A percentile compares a stretch with the other conserved stretches of the same genome.
These are phyloP conservation scores for Cydia strobilella DNA, from an alignment of 1,140 invertebrate genomes.

Conservation along the genomic window DNA sequence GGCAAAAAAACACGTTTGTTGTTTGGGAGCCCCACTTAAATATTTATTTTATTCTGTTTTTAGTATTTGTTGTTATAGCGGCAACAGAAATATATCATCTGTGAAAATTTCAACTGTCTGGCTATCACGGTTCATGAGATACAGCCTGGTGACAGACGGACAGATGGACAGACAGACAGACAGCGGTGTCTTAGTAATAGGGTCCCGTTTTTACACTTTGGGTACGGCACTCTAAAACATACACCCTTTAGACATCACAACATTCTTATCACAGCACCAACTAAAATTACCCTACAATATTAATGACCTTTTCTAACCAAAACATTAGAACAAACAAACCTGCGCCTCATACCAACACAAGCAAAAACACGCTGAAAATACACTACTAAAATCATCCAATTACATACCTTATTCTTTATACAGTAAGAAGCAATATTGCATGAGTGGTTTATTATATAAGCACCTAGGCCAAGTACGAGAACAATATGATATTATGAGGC, in stretches of 20 bases:
- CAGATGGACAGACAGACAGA: too few relatives aligned
- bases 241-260: not conserved
- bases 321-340: not conserved
- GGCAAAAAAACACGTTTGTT: too few relatives aligned
- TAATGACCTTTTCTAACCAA: not conserved
- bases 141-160: too few relatives aligned
- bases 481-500: conserved; percentile 4
- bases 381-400: not conserved
- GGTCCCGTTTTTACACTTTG: too few relatives aligned
- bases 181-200: too few relatives aligned
- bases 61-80: too few relatives aligned
- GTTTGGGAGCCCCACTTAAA: too few relatives aligned
- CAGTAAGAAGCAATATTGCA: not conserved
- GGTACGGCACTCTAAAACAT: too few relatives aligned
- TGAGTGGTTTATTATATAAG: not conserved
- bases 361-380: not conserved
- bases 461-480: not conserved
- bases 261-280: not conserved
- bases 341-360: not conserved
- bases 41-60: too few relatives aligned
- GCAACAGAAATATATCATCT: too few relatives aligned
- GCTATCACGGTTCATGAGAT: too few relatives aligned
- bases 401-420: not conserved
- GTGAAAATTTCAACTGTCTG: too few relatives aligned
- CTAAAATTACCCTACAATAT: not conserved